Evolutionary conservation across 1,140 invertebrate genomes (phyloP).

Genomic region (Xylocopa sonorina): DNA sequence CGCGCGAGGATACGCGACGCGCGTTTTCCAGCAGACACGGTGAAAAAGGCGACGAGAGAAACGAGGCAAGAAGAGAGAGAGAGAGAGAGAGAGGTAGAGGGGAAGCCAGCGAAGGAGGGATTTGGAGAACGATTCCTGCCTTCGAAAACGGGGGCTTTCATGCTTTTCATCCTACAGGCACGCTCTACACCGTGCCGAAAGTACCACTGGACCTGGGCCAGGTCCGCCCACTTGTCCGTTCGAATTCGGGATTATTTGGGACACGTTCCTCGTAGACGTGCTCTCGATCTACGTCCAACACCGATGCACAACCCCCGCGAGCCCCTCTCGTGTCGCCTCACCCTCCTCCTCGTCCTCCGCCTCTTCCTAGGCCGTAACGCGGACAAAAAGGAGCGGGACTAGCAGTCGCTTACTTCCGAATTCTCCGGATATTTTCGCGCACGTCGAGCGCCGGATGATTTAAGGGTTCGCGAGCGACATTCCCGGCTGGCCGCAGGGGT

Average conservation of each 20-base stretch:
- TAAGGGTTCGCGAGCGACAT: conserved; percentile 55
- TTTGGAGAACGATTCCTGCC: conserved; percentile 52
- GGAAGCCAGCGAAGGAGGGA: conserved; percentile 28
- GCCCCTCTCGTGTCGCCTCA: neutral
- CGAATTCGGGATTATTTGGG: conserved; percentile 77
- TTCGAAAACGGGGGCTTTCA: conserved; percentile 54
- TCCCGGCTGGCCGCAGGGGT: neutral
- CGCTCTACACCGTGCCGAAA: conserved; percentile 64
- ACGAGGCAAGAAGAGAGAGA: neutral
- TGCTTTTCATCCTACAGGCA: conserved; percentile 64
- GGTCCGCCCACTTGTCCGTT: conserved; percentile 77
- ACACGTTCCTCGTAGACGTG: conserved; percentile 75
- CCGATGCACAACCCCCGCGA: conserved; percentile 15
- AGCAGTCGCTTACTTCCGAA: conserved; percentile 74
- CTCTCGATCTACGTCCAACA: conserved; percentile 46
- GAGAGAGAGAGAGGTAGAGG: no score
- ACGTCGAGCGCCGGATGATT: conserved; percentile 71
- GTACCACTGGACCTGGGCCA: conserved; percentile 76
- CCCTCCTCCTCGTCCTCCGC: no score
- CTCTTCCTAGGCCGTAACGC: neutral
- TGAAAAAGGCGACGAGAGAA: conserved; percentile 26
- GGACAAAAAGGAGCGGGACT: conserved; percentile 56
- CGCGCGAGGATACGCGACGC: neutral
- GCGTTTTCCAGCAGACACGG: conserved; percentile 25
- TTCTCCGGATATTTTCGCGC: conserved; percentile 74